Conservation (phyloP, 2,113 vertebrate species). For the Cyprinodon brontotheroides region DNA sequence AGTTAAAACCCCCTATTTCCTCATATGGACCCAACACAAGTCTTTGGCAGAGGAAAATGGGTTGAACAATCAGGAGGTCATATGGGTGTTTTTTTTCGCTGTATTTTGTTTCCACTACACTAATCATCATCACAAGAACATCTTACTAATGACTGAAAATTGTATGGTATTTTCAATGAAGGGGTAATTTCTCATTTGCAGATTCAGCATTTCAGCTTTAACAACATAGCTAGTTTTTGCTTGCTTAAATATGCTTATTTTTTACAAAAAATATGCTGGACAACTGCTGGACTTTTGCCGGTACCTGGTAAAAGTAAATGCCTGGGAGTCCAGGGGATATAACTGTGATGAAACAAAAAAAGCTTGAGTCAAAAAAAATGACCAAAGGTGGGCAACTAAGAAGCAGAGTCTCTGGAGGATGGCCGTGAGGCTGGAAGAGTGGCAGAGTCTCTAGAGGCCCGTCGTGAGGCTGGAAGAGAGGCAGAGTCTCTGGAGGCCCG, state of each 20-base stretch:
- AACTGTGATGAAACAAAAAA: conserved; percentile 82
- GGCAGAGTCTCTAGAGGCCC: too few relatives aligned
- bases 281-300: conserved; percentile 82
- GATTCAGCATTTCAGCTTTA: conserved; percentile 49
- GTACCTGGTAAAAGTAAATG: conserved; percentile 76
- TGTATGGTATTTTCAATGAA: too few relatives aligned
- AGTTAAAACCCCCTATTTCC: not conserved
- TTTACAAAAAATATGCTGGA: conserved; percentile 80
- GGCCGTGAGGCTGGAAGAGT: too few relatives aligned
- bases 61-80: not conserved
- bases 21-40: not conserved
- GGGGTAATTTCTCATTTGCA: conserved; percentile 6
- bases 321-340: conserved; percentile 83
- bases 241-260: not conserved
- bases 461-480: too few relatives aligned
- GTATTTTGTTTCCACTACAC: too few relatives aligned
- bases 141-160: not conserved
- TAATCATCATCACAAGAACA: not conserved
- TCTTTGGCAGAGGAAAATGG: not conserved
- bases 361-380: conserved; percentile 29
- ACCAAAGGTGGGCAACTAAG: conserved; percentile 89
- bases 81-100: too few relatives aligned
- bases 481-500: too few relatives aligned
- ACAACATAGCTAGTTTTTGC: conserved; percentile 24
- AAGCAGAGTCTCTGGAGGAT: conserved; percentile 46